Evolutionary conservation across 2,797 vertebrate species (phyloP).

Genomic region (Tragelaphus eurycerus): DNA sequence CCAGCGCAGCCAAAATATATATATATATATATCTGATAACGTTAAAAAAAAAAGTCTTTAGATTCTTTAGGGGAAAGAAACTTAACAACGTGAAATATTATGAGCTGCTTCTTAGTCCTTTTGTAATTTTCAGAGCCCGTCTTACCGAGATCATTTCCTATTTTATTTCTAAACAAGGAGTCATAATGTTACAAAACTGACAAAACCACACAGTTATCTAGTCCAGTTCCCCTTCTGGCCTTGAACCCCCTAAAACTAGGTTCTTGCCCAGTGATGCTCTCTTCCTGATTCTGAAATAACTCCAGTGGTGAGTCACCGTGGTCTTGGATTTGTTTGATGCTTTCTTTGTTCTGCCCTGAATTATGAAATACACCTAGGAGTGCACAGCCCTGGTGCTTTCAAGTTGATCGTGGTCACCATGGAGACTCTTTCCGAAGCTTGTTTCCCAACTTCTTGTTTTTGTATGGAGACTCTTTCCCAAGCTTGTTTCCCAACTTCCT

Average conservation of each 20-base stretch:
- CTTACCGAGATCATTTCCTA: not conserved
- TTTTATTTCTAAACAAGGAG: not conserved
- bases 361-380: not conserved
- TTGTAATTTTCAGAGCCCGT: not conserved
- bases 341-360: not conserved
- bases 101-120: not conserved
- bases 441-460: not conserved
- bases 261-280: not conserved
- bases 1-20: too few species aligned
- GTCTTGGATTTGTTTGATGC: not conserved
- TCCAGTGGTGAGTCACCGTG: not conserved
- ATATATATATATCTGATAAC: not conserved
- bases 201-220: not conserved
- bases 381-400: not conserved
- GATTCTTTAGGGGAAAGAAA: not conserved
- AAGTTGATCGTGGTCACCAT: not conserved
- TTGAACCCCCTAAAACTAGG: not conserved
- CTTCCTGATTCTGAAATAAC: not conserved
- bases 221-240: not conserved
- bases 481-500: not conserved
- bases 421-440: not conserved
- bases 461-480: not conserved
- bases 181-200: not conserved
- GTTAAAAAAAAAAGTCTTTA: not conserved
- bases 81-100: not conserved